A percentile compares a stretch with the other conserved stretches of the same genome.
Evolutionary conservation across 2,888 invertebrate genomes (phyloP).

Genomic region (Harpagoxenus sublaevis): DNA sequence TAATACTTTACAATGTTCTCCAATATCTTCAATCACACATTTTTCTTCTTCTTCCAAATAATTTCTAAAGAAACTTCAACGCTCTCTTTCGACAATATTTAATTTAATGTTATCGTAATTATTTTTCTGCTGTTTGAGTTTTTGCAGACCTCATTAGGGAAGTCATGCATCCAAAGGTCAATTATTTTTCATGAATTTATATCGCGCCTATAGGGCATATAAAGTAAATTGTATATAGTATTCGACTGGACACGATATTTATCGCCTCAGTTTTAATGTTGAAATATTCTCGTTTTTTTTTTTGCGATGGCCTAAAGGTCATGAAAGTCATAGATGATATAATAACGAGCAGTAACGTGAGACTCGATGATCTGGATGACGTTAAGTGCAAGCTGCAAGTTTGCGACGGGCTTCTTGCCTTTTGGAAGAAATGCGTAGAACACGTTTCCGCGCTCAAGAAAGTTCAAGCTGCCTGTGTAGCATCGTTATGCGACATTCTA

Average conservation of each 20-base stretch:
- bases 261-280: constrained; percentile 3
- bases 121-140: background rate
- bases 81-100: background rate
- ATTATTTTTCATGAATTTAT: constrained; percentile 4
- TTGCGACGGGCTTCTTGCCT: constrained; percentile 73
- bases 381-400: constrained; percentile 66
- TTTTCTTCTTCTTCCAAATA: background rate
- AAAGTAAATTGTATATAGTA: constrained; percentile 4
- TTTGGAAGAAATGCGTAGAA: constrained; percentile 79
- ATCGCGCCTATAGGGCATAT: background rate
- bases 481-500: constrained; percentile 73
- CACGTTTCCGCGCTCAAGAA: constrained; percentile 71
- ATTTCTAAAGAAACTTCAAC: background rate
- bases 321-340: constrained; percentile 63
- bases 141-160: background rate
- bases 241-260: background rate
- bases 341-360: constrained; percentile 8
- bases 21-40: background rate
- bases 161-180: background rate
- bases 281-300: background rate
- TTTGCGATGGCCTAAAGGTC: constrained; percentile 57
- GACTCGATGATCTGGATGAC: constrained; percentile 42
- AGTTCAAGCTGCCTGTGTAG: constrained; percentile 68
- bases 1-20: background rate
- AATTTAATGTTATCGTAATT: background rate